phyloP scores from a whole-genome alignment of 2,797 vertebrate genomes.

The Pseudochirops corinnae region DNA sequence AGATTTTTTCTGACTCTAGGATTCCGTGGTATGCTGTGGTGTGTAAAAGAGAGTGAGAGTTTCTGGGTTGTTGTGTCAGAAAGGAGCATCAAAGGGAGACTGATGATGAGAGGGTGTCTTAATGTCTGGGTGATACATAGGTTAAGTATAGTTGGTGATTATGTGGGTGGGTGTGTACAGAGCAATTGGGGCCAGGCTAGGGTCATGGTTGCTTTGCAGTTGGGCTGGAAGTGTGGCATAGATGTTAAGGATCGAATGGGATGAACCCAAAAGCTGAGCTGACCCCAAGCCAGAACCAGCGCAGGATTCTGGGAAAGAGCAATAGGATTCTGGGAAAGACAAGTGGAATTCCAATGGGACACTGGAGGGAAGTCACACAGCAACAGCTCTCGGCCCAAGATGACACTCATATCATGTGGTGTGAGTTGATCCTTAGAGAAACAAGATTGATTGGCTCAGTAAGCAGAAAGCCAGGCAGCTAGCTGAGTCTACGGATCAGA shows the following conservation, averaged over 20 bases:
- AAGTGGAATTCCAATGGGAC: neutral
- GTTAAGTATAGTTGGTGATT: slow-evolving; percentile 5
- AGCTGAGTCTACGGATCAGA: neutral
- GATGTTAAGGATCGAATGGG: neutral
- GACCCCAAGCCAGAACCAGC: neutral
- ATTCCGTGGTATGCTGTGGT: neutral
- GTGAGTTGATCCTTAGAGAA: neutral
- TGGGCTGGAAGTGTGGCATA: neutral
- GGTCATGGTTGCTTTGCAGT: neutral
- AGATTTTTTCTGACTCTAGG: neutral
- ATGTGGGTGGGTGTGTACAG: neutral
- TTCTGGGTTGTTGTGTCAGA: neutral
- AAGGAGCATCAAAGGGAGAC: neutral
- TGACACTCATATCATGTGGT: neutral
- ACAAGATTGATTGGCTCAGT: neutral
- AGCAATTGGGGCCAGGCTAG: neutral
- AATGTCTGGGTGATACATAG: neutral
- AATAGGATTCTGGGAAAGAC: neutral
- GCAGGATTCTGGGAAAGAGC: neutral
- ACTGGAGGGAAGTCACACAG: neutral
- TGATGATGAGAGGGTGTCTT: neutral
- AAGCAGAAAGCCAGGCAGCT: neutral
- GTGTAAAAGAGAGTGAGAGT: neutral
- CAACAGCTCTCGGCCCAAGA: neutral
- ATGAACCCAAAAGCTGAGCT: neutral